Evolutionary conservation across 2,888 invertebrate species (phyloP).

Genomic region (Metopia argyrocephala): DNA sequence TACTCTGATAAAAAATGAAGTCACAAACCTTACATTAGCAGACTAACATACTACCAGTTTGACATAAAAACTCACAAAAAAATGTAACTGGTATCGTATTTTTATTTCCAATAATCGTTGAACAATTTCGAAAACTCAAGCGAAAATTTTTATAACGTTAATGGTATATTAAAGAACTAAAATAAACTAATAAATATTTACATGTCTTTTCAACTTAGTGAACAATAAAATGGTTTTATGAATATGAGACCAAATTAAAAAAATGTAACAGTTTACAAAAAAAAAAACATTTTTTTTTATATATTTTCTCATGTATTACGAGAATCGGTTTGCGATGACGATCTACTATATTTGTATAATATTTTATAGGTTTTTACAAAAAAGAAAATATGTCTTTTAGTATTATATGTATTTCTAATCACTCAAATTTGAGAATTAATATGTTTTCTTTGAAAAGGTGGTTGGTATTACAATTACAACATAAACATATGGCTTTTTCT

Average conservation of each 20-base stretch:
- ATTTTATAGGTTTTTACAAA: slow-evolving; percentile 33
- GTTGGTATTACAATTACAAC: slow-evolving; percentile 58
- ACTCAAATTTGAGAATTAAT: slow-evolving; percentile 53
- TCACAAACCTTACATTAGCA: too few species aligned
- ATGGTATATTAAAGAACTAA: slow-evolving; percentile 37
- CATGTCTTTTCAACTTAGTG: slow-evolving; percentile 38
- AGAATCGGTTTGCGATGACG: slow-evolving; percentile 76
- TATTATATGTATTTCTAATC: slow-evolving; percentile 17
- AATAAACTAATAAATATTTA: slow-evolving; percentile 41
- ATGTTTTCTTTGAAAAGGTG: slow-evolving; percentile 58
- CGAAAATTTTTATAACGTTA: slow-evolving; percentile 14
- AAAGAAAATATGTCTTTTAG: slow-evolving; percentile 23
- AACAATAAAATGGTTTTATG: background rate
- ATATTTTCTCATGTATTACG: slow-evolving; percentile 48
- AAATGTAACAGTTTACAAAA: slow-evolving; percentile 23
- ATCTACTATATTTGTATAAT: slow-evolving; percentile 18
- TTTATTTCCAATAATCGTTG: too few species aligned
- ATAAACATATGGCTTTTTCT: slow-evolving; percentile 58
- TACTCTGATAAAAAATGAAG: too few species aligned
- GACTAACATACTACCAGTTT: too few species aligned
- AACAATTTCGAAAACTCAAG: too few species aligned
- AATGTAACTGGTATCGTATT: too few species aligned
- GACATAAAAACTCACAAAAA: too few species aligned
- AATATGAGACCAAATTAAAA: background rate
- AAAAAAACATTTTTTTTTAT: slow-evolving; percentile 31